Base-by-base conservation (phyloP, 2,797 vertebrate genomes). In the Rhadinocentrus ornatus region DNA sequence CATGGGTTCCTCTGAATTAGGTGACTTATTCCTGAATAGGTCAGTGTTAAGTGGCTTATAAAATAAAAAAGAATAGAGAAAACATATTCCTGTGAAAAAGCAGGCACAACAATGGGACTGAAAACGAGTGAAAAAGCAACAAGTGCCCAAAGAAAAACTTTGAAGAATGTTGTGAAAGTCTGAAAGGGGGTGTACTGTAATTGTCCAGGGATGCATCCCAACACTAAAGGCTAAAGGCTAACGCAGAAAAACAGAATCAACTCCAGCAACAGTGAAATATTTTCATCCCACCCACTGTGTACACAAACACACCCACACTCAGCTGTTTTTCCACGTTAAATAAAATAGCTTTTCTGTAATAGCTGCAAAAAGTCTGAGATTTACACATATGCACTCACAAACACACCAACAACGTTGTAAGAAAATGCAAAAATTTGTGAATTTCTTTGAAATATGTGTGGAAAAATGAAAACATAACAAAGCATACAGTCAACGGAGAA, bases 211-310 rank as follows among this genome's bases (percentile, higher is more conserved):
- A 39, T 61, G 16, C 26, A 62, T n/a, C 39, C 18, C 12, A 58
- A 35, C 52, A 61, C 39, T 65, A 73, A 18, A 71, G 46, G 29
- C 32, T 62, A 61, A 61, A 4, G 44, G 57, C 56, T 78, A 66
- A 39, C 46, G 52, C 31, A 52, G 13, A 81, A 65, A 80, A 89
- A 88, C 59, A 29, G 71, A 80, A 85, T 78, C 32, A 64, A 73
- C 83, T 82, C 79, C 59, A 79, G 32, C 26, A 60, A 65, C 66
- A 61, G 60, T 34, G 46, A 68, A 53, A 29, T 61, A 24, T 71
- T 57, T 62, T 9, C 46, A 75, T 66, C 50, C 39, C n/a, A 20
- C 69, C 60, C 39, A 34, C 62, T 32, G 3, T 48, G 41, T 37
- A 27, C 63, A 73, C 46, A 73, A 55, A 77, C 57, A 75, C 77